A percentile compares a stretch with the other conserved stretches of the same genome.
phyloP scores from a whole-genome alignment of 1,140 invertebrate species.

The Drosophila triauraria region DNA sequence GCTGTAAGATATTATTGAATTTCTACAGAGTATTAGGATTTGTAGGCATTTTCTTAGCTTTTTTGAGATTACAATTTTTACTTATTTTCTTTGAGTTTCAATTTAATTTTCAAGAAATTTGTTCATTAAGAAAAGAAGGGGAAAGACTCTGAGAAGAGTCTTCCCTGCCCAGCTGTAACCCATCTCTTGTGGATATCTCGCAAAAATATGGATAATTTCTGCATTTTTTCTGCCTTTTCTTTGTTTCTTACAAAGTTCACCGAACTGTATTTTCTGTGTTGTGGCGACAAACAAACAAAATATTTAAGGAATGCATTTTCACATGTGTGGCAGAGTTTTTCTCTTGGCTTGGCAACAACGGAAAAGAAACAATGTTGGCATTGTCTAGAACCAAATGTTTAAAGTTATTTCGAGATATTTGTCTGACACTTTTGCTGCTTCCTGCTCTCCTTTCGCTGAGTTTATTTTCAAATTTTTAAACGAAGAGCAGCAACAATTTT shows the following conservation, averaged over 20 bases:
- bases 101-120: neutral
- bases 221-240: constrained; percentile 8
- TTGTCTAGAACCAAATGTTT: constrained; percentile 32
- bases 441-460: constrained; percentile 23
- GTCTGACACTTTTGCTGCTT: constrained; percentile 29
- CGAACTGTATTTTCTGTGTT: constrained; percentile 31
- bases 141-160: neutral
- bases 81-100: neutral
- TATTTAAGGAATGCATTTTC: constrained; percentile 44
- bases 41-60: neutral
- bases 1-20: neutral
- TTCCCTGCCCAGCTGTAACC: constrained; percentile 9
- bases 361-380: constrained; percentile 17
- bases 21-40: neutral
- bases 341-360: constrained; percentile 29
- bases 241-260: constrained; percentile 37
- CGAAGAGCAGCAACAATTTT: constrained; percentile 48
- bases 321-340: constrained; percentile 27
- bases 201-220: constrained; percentile 13
- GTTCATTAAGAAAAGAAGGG: neutral
- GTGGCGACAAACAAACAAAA: constrained; percentile 42
- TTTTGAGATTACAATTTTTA: neutral
- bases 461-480: constrained; percentile 70
- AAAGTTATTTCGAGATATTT: constrained; percentile 44
- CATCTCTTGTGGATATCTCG: neutral